Conservation (phyloP, 2,888 invertebrate species). For the Phengaris arion region DNA sequence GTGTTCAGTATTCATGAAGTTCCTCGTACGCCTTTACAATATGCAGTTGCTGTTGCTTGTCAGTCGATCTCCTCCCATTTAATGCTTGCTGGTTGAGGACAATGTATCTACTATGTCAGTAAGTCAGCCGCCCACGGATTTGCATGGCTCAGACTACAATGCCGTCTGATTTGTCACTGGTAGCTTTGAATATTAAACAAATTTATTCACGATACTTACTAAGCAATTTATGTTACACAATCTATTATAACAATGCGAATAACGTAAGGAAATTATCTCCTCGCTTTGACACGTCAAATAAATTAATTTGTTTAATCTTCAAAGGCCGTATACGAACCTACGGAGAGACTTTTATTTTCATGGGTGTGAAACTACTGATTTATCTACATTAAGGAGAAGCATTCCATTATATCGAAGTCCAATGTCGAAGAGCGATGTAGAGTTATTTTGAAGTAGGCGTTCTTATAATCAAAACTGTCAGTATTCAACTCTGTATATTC, state of each 20-base stretch:
- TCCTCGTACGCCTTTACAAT: slow-evolving; percentile 17
- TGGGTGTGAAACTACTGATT: too few species aligned
- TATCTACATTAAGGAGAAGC: not conserved
- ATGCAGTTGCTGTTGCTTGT: not conserved
- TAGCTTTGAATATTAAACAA: slow-evolving; percentile 31
- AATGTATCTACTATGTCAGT: slow-evolving; percentile 42
- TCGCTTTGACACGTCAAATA: not conserved
- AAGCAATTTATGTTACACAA: slow-evolving; percentile 22
- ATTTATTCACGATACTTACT: slow-evolving; percentile 30
- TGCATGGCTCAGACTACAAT: slow-evolving; percentile 31
- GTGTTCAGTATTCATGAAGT: not conserved
- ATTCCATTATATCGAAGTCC: too few species aligned
- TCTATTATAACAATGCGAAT: slow-evolving; percentile 2
- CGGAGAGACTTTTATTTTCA: too few species aligned
- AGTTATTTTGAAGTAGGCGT: too few species aligned
- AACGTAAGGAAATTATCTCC: slow-evolving; percentile 9
- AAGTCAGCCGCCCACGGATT: slow-evolving; percentile 53
- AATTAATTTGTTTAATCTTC: not conserved
- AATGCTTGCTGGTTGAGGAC: slow-evolving; percentile 54
- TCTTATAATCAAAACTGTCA: too few species aligned
- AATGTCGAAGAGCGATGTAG: too few species aligned
- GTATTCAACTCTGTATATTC: too few species aligned
- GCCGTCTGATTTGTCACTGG: slow-evolving; percentile 30
- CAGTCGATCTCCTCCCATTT: slow-evolving; percentile 54
- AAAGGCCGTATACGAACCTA: not conserved